Evolutionary conservation across 2,797 vertebrate species (phyloP), one percentile per base, ranked within the genome.

Genomic region (Hafferia zeledoni): DNA sequence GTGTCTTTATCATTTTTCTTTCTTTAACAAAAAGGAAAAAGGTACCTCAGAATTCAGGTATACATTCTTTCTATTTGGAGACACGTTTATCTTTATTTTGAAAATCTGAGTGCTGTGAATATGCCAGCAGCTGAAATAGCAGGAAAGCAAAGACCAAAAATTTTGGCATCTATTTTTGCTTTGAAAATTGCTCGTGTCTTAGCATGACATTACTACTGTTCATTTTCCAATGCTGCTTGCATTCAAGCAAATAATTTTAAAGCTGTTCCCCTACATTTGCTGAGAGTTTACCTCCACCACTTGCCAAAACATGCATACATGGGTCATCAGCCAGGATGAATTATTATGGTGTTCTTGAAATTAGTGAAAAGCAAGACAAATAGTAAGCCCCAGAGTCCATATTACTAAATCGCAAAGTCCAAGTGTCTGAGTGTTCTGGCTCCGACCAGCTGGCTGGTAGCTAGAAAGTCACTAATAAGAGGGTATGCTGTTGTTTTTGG

Each of bases 21-120:
- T 99, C 99, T 79, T 97, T 25, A 95, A 98, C 83, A 97, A 88
- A 97, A 97, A 94, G 76, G 84, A 95, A 64, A 95, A 93, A 49
- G 2, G 20, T 22, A 15, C 57, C 72, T 95, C 17, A 91, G 93
- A 96, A 86, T 87, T 91, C 35, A 72, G 20, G 17, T 52, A 82
- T 39, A 59, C 14, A 33, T 70, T 65, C 52, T 79, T 16, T n/a
- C 41, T 81, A 2, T 69, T 65, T 83, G 44, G 30, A 80, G 60
- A 65, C n/a, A 80, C 27, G 7, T 63, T 93, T 86, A 37, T 72
- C 64, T 77, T 86, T 83, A 47, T 56, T 25, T 24, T 65, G n/a
- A 81, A 93, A 83, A 85, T 53, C 2, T 63, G 20, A 78, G 16
- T 37, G 23, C 43, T 83, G 33, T 55, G 37, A 93, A 52, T 71